Evolutionary conservation across 2,797 vertebrate genomes (phyloP).

Genomic region (Tolypeutes matacus): DNA sequence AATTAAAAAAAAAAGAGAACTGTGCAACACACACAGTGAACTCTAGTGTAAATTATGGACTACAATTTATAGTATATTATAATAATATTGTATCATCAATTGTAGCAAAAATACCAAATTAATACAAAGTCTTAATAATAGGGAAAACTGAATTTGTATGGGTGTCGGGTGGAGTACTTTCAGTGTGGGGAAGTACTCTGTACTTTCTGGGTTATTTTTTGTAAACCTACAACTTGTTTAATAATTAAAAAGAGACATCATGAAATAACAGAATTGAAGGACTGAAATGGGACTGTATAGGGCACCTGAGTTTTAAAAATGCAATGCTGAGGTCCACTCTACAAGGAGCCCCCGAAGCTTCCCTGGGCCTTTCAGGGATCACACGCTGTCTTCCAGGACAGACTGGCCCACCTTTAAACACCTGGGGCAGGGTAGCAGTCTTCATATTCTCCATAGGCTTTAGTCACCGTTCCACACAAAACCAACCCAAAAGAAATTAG

Average conservation of each 20-base stretch:
- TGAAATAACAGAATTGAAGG: constrained; percentile 38
- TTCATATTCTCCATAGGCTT: neutral
- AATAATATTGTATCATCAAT: too few species aligned
- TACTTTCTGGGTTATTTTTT: too few species aligned
- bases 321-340: neutral
- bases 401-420: neutral
- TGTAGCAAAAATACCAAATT: too few species aligned
- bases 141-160: too few species aligned
- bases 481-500: neutral
- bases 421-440: neutral
- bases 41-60: too few species aligned
- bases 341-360: neutral
- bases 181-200: too few species aligned
- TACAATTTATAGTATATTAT: too few species aligned
- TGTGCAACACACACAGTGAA: too few species aligned
- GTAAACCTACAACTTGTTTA: too few species aligned
- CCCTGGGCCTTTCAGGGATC: neutral
- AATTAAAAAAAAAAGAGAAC: too few species aligned
- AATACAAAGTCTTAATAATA: too few species aligned
- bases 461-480: neutral
- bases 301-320: neutral
- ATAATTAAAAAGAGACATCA: neutral
- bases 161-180: too few species aligned
- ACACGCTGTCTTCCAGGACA: neutral
- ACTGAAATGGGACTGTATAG: neutral